A percentile compares a stretch with the other conserved stretches of the same genome.
These are phyloP conservation scores for Dunckerocampus dactyliophorus DNA, from an alignment of 2,113 vertebrate species.

Conservation along the genomic window DNA sequence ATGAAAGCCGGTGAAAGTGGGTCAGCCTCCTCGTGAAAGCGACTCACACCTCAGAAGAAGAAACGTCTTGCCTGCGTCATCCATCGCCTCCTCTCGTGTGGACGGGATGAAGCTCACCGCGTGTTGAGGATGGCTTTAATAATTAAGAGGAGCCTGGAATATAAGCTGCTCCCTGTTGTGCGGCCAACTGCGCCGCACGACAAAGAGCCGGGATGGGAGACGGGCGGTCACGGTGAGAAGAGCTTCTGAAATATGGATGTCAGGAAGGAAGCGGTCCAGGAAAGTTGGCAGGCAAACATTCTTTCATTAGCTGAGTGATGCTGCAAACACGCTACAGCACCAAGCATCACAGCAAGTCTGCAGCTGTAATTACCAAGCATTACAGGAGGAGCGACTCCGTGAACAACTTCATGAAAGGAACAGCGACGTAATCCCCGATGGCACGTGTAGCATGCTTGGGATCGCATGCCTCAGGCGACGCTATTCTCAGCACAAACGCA, in stretches of 20 bases:
- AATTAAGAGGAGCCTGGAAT: slow-evolving; percentile 59
- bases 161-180: slow-evolving; percentile 62
- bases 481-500: slow-evolving; percentile 62
- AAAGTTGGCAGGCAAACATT: slow-evolving; percentile 45
- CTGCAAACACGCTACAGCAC: slow-evolving; percentile 1
- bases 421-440: slow-evolving; percentile 67
- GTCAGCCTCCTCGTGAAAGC: slow-evolving; percentile 21
- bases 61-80: slow-evolving; percentile 26
- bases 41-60: slow-evolving; percentile 32
- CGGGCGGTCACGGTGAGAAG: slow-evolving; percentile 49
- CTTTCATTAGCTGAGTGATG: slow-evolving; percentile 34
- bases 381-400: slow-evolving; percentile 29
- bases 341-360: background rate
- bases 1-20: slow-evolving; percentile 29
- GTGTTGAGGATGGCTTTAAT: slow-evolving; percentile 54
- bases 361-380: slow-evolving; percentile 32
- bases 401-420: slow-evolving; percentile 54
- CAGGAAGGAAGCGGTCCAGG: slow-evolving; percentile 39
- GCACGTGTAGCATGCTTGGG: slow-evolving; percentile 63
- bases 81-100: slow-evolving; percentile 38
- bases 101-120: slow-evolving; percentile 42
- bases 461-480: slow-evolving; percentile 66
- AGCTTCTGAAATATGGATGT: slow-evolving; percentile 69
- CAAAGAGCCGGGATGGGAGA: slow-evolving; percentile 41
- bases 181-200: slow-evolving; percentile 57